Percentiles rank a stretch among this genome's conserved stretches.
These are phyloP conservation scores for Lagocephalus sceleratus DNA, from an alignment of 2,797 vertebrate genomes.

Conservation along the genomic window DNA sequence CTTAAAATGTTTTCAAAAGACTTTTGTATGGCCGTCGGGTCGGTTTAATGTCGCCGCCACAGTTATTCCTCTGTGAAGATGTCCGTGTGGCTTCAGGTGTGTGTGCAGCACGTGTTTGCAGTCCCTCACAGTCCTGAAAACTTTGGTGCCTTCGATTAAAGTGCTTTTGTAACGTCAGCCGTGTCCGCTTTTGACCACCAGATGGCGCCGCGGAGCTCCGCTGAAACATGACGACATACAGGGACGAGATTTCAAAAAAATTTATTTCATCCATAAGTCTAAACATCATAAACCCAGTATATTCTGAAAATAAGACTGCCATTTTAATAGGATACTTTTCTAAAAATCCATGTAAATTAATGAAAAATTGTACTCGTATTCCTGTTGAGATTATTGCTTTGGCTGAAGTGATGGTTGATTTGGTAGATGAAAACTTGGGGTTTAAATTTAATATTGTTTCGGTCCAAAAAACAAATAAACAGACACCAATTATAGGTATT, in stretches of 20 bases:
- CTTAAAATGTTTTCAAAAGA: conserved; percentile 9
- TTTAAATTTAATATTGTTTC: conserved; percentile 7
- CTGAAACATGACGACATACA: background rate
- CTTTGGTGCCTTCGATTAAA: conserved; percentile 68
- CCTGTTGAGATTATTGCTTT: conserved; percentile 47
- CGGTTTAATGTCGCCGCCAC: too few species aligned
- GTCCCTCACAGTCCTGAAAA: conserved; percentile 34
- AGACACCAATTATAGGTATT: background rate
- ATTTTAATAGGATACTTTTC: conserved; percentile 29
- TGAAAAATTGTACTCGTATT: conserved; percentile 47
- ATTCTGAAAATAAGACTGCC: conserved; percentile 40
- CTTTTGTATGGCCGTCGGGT: conserved; percentile 8
- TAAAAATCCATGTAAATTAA: conserved; percentile 47
- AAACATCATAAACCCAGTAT: conserved; percentile 71
- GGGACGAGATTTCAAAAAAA: conserved; percentile 32
- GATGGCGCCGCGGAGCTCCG: conserved; percentile 27
- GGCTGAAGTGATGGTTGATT: conserved; percentile 53
- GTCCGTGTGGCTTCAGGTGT: conserved; percentile 23
- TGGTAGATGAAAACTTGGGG: conserved; percentile 39
- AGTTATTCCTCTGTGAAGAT: conserved; percentile 17
- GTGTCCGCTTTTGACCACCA: conserved; percentile 23
- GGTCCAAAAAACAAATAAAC: background rate
- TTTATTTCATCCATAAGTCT: conserved; percentile 78
- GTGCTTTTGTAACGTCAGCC: conserved; percentile 32
- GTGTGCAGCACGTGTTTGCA: conserved; percentile 22